Evolutionary conservation across 2,113 vertebrate species (phyloP).

Genomic region (Gadus chalcogrammus): DNA sequence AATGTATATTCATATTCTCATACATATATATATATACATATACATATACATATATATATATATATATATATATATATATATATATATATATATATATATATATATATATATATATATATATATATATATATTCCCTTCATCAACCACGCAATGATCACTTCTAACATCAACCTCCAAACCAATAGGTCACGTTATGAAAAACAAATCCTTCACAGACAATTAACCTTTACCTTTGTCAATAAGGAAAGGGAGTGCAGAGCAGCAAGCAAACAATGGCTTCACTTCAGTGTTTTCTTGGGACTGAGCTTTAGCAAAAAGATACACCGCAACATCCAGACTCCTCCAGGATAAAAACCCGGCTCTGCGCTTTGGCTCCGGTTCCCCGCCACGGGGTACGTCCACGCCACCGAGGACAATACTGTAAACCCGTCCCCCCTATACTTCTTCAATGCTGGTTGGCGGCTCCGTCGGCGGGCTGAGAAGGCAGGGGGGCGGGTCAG

Average conservation of each 20-base stretch:
- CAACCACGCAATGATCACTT: background rate
- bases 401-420: constrained; percentile 69
- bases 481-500: constrained; percentile 22
- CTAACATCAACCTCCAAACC: too few relatives aligned
- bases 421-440: constrained; percentile 70
- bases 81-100: too few relatives aligned
- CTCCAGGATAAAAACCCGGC: constrained; percentile 29
- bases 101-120: too few relatives aligned
- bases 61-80: too few relatives aligned
- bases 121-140: background rate
- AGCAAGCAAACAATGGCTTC: constrained; percentile 5
- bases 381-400: constrained; percentile 13
- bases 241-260: constrained; percentile 8
- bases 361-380: constrained; percentile 41
- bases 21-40: background rate
- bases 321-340: constrained; percentile 25
- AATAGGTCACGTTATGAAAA: background rate
- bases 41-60: too few relatives aligned
- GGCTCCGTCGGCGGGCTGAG: constrained; percentile 29
- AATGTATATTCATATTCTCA: background rate
- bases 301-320: background rate
- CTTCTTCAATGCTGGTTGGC: constrained; percentile 57
- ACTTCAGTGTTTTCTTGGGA: constrained; percentile 1
- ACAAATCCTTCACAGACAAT: constrained; percentile 30
- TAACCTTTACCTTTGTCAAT: constrained; percentile 12